Evolutionary conservation across 1,140 invertebrate genomes (phyloP), one percentile per base, ranked within the genome.

Genomic region (Zaprionus gabonicus): DNA sequence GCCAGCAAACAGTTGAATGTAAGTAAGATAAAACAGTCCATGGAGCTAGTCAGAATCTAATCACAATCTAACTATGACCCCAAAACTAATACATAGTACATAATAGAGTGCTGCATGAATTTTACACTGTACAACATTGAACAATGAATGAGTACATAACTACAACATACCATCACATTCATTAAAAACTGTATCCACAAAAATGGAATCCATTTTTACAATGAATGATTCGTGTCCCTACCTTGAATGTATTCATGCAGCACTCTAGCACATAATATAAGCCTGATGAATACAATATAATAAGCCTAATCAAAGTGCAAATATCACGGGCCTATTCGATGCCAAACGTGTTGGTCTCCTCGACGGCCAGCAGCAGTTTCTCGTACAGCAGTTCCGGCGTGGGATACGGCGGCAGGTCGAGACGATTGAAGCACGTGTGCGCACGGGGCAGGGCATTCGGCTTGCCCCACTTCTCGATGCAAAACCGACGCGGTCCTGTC

Each of bases 381-480:
- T 99, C 98, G 91, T 98, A 96, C 38, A 99, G 95, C 91, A 98
- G 96, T 91, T 99, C 97, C 56, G 96, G 97, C 1, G 97, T 98
- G 57, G 97, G 97, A 94, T 99, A 99, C 1, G 98, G 97, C 55
- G 98, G 99, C 71, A 99, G 94, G 94, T 99, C 98, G 80, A 99
- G 94, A 6, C 98, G 95, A 94, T 99, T 99, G 94, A 99, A 99
- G 93, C 98, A 99, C 1, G 98, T 99, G 93, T 99, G 98, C 6
- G 98, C 98, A 78, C 98, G 96, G 2, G 98, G 98, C 78, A 99
- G 94, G 91, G 98, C 98, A 82, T 98, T 97, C 25, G 97, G 96
- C 88, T 97, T 97, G 59, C 98, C 98, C 98, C 98, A 99, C 93
- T 99, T 99, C 93, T 99, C 99, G 82, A 99, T 98, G 93, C 98